Percentiles rank a stretch among this genome's conserved stretches.
phyloP scores from a whole-genome alignment of 35 echinoderm and acorn worm genomes.

The Lytechinus variegatus region DNA sequence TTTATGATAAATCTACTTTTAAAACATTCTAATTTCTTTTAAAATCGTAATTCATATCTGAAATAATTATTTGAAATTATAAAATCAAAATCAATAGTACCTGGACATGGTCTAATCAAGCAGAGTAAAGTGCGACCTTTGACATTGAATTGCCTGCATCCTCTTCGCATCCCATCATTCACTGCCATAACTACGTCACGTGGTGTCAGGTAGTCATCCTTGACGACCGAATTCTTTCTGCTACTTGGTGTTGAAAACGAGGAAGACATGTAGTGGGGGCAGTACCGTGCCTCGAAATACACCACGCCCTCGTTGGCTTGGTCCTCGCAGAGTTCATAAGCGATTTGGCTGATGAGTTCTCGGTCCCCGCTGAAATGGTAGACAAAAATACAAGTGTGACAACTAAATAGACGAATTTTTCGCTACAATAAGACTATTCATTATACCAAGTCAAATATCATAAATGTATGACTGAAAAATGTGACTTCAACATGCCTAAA shows the following conservation, averaged over 20 bases:
- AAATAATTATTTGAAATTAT: too few species aligned
- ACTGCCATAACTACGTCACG: slow-evolving; percentile 64
- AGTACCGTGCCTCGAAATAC: slow-evolving; percentile 73
- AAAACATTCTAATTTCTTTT: too few species aligned
- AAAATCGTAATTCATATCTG: too few species aligned
- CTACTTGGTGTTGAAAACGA: not conserved
- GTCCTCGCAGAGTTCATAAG: slow-evolving; percentile 83
- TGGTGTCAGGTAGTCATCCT: not conserved
- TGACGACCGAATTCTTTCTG: not conserved
- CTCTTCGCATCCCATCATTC: slow-evolving; percentile 57
- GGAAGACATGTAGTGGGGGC: slow-evolving; percentile 64
- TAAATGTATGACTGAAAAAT: not conserved
- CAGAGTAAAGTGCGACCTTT: slow-evolving; percentile 63
- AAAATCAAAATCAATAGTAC: not conserved
- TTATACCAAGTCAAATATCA: not conserved
- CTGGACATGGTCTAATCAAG: slow-evolving; percentile 47
- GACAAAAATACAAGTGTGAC: not conserved
- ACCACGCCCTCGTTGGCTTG: slow-evolving; percentile 72
- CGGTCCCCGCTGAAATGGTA: slow-evolving; percentile 58
- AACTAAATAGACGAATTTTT: not conserved
- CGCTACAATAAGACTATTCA: not conserved
- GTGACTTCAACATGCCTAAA: not conserved
- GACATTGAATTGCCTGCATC: slow-evolving; percentile 57
- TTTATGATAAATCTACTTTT: too few species aligned
- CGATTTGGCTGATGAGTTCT: slow-evolving; percentile 59